Evolutionary conservation across 2,888 invertebrate genomes (phyloP), one percentile per base, ranked within the genome.

Genomic region (Leptopilina syphax): DNA sequence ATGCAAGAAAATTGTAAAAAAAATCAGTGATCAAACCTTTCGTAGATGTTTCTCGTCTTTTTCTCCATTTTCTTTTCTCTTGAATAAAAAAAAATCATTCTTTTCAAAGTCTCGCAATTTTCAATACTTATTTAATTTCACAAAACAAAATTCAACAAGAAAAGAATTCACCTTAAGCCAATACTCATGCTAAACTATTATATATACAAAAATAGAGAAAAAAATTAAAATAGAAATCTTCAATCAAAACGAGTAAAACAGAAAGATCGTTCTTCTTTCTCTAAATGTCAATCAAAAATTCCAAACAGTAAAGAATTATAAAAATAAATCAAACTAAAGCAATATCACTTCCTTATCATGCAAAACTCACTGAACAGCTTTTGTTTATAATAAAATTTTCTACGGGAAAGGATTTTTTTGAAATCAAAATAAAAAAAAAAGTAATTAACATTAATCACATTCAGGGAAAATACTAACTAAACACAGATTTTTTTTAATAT

Each of bases 311-410:
- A 57, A 73, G 54, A 8, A 73, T 27, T 73, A 73, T 27, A 18
- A 70, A 54, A 70, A 50, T 27, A 70, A 73, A 73, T 57, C 54
- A 81, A 57, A 73, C 27, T 76, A 9, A 78, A n/a, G 65, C 77
- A 65, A 44, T 27, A 63, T 67, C 50, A 44, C 12, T 50, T 80
- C 70, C 79, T 54, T 54, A 44, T 34, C 82, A 82, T 82, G 82
- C 82, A 80, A 34, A 34, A 78, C 66, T 81, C 76, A 66, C 1
- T 73, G 3, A 57, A 73, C 34, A 65, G 41, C 24, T 27, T n/a
- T 50, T 57, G 24, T 73, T 34, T 57, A 13, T 7, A 57, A 73
- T 54, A 44, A 8, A 73, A 57, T 57, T 5, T 50, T 50, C 68
- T 73, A 73, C 73, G n/a, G 34, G 73, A 34, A 50, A 41, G n/a